Conservation (phyloP, 2,113 vertebrate genomes). For the Andinoacara biseriatus region DNA sequence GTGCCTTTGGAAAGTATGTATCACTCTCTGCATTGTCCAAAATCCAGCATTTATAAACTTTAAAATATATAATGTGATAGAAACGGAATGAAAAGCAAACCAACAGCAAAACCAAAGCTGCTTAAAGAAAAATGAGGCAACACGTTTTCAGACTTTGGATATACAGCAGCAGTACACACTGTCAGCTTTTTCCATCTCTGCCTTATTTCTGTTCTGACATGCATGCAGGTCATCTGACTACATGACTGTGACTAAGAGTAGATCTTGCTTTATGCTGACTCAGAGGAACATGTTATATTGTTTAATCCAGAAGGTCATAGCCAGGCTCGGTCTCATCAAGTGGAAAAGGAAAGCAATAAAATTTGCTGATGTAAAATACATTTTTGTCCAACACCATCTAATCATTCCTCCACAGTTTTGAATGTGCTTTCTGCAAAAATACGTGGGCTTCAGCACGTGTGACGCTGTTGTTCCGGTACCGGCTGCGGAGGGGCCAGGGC, state of each 20-base stretch:
- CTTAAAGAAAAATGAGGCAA: no score
- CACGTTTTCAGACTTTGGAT: no score
- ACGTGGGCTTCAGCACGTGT: conserved; percentile 61
- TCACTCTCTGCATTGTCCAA: not conserved
- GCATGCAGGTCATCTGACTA: not conserved
- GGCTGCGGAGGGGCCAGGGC: conserved; percentile 44
- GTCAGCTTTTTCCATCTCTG: not conserved
- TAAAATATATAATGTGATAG: not conserved
- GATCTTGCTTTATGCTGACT: no score
- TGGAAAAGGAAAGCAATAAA: not conserved
- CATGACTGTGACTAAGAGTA: not conserved
- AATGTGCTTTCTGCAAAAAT: conserved; percentile 49
- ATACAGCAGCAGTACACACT: no score
- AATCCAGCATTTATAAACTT: not conserved
- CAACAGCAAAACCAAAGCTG: no score
- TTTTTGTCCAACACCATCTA: not conserved
- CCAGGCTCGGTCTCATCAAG: no score
- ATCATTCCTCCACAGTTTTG: conserved; percentile 48
- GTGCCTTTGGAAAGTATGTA: conserved; percentile 56
- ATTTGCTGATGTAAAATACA: not conserved
- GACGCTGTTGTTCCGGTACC: conserved; percentile 65
- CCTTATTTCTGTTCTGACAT: no score
- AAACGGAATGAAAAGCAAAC: no score
- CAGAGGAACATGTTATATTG: no score
- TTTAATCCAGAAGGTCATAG: no score